Evolutionary conservation across 1,140 invertebrate species (phyloP), one percentile per base, ranked within the genome.

Genomic region (Telenomus remus): DNA sequence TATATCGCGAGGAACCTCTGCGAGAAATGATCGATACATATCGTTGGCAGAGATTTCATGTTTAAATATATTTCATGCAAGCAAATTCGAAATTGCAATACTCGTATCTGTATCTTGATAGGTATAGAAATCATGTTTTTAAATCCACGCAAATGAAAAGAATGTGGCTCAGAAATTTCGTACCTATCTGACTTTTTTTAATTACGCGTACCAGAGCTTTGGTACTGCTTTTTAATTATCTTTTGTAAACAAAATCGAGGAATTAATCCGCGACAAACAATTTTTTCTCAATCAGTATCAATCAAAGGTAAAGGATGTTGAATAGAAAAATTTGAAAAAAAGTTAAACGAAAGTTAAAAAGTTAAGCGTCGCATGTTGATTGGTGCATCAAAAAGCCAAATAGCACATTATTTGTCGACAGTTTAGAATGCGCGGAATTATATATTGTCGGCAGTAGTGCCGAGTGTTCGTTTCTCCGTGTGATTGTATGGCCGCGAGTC

Each of bases 21-120:
- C 12, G 53, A 63, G 53, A 64, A 72, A 72, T 72, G 69, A 72
- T 72, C 69, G 69, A 72, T 72, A 64, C 60, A 42, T 72, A 64
- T 64, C 69, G 59, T 72, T 64, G 39, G 47, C 15, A 19, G 60
- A 64, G 60, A 64, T 72, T 64, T 72, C 60, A 64, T 64, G 69
- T 64, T 72, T 64, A 72, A 72, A 72, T 64, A 72, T 57, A 72
- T 64, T 64, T 64, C 69, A 57, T 64, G 59, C 59, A 72, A 64
- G 54, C 59, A 59, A 64, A 64, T 72, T 72, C 57, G 57, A 64
- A 72, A 64, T 72, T 59, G 69, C 69, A 64, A 65, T 72, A 61
- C 47, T 33, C 46, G 51, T 72, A 72, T 72, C 68, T 64, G 13
- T 64, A 72, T 64, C 68, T 50, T 53, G 55, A 63, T 70, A 61